These are phyloP conservation scores for Anas bernieri DNA, from an alignment of 2,797 vertebrate species.

Conservation along the genomic window DNA sequence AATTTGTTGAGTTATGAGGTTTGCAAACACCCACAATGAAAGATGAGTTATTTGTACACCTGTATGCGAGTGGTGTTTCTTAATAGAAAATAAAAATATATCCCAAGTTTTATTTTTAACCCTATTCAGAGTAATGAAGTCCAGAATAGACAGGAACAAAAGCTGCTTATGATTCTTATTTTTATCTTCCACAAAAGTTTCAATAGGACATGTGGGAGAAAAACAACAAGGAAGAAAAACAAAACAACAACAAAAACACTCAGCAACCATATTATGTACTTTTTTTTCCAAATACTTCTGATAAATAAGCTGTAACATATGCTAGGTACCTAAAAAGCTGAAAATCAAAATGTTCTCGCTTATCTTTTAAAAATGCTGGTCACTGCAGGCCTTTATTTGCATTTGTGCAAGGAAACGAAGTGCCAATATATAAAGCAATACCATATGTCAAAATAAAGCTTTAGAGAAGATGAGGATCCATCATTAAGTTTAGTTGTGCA, in stretches of 20 bases:
- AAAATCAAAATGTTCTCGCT: neutral
- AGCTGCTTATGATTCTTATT: neutral
- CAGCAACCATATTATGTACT: neutral
- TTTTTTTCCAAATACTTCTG: neutral
- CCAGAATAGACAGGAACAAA: neutral
- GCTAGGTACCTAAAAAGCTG: slow-evolving; percentile 1
- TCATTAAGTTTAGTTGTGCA: neutral
- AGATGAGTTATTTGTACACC: neutral
- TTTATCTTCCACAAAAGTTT: neutral
- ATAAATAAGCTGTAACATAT: slow-evolving; percentile 16
- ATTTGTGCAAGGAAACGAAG: neutral
- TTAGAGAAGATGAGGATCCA: neutral
- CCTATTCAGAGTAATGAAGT: neutral
- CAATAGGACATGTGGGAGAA: too few species aligned
- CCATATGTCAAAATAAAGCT: slow-evolving; percentile 53
- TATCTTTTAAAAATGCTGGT: slow-evolving; percentile 16
- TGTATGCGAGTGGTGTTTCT: neutral
- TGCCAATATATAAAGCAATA: slow-evolving; percentile 5
- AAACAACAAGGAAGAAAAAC: neutral
- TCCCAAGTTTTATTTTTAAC: neutral
- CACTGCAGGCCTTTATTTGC: neutral
- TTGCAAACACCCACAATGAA: neutral
- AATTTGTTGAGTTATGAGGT: neutral
- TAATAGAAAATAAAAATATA: too few species aligned
- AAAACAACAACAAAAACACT: neutral